Conservation (phyloP, 2,797 vertebrate species). For the Champsocephalus esox region DNA sequence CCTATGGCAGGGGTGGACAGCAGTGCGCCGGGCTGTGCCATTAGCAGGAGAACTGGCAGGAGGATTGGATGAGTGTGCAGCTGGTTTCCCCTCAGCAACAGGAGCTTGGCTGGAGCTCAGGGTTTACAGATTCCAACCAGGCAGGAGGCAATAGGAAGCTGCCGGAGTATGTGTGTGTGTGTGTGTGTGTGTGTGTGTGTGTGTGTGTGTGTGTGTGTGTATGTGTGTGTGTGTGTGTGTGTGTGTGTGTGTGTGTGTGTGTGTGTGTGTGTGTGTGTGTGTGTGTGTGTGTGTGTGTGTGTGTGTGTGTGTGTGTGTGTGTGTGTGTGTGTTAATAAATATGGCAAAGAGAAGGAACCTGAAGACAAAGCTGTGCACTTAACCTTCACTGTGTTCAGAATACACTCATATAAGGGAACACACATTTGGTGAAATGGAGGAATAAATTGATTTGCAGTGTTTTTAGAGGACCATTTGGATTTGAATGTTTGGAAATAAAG, state of each 20-base stretch:
- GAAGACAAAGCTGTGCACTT: conserved; percentile 25
- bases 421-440: neutral
- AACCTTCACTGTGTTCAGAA: conserved; percentile 7
- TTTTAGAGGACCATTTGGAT: neutral
- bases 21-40: conserved; percentile 62
- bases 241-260: neutral
- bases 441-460: neutral
- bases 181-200: conserved; percentile 21
- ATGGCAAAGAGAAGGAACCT: conserved; percentile 36
- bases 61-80: conserved; percentile 63
- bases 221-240: conserved; percentile 23
- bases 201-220: conserved; percentile 28
- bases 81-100: conserved; percentile 76
- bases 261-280: conserved; percentile 29
- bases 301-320: conserved; percentile 29
- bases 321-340: conserved; percentile 35
- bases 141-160: conserved; percentile 45
- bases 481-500: neutral
- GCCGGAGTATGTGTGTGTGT: conserved; percentile 8
- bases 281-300: conserved; percentile 28
- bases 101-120: conserved; percentile 62
- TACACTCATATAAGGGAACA: neutral
- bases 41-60: conserved; percentile 45
- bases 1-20: conserved; percentile 62
- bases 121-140: conserved; percentile 61